Evolutionary conservation across 2,888 invertebrate genomes (phyloP), one percentile per base, ranked within the genome.

Genomic region (Frankliniella intonsa): DNA sequence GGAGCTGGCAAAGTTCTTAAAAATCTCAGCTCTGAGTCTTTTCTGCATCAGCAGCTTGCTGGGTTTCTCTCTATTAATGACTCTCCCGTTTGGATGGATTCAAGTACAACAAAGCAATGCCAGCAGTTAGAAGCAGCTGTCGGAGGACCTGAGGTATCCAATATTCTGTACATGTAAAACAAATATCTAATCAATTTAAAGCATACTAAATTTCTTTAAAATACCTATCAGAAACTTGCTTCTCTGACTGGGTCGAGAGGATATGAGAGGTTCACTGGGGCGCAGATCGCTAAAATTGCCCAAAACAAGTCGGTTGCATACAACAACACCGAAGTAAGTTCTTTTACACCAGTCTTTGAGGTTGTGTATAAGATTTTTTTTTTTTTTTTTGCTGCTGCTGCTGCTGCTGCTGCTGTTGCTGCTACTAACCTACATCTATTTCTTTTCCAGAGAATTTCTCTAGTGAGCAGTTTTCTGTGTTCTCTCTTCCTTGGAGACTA

Each of bases 11-110:
- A 90, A 19, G 90, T 90, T 0, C 89, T 99, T 25, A 87, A 88
- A 82, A 91, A 88, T 80, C 89, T 98, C 50, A 91, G 95, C 82
- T 89, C 95, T 0, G 91, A 92, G 12, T 92, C 93, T 86, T 95
- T 95, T 87, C 88, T 98, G 12, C 94, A 96, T 89, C 92, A 94
- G 38, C 97, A 98, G 88, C 89, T 98, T 69, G 91, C 91, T 81
- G 92, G 93, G 9, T 91, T 92, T 12, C 99, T 99, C 88, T 92
- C 95, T 19, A 87, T 95, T 0, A 88, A 90, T 0, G 92, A 95
- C 84, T 95, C 97, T 14, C 98, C 99, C 0, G 93, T 98, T 22
- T 99, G 99, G 99, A 97, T 98, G 97, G 98, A 99, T 88, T 94
- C 95, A 8, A 96, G 94, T 84, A 97, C 93, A 84, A 90, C 90